phyloP scores from a whole-genome alignment of 2,797 vertebrate species.

The Lophotriccus pileatus region DNA sequence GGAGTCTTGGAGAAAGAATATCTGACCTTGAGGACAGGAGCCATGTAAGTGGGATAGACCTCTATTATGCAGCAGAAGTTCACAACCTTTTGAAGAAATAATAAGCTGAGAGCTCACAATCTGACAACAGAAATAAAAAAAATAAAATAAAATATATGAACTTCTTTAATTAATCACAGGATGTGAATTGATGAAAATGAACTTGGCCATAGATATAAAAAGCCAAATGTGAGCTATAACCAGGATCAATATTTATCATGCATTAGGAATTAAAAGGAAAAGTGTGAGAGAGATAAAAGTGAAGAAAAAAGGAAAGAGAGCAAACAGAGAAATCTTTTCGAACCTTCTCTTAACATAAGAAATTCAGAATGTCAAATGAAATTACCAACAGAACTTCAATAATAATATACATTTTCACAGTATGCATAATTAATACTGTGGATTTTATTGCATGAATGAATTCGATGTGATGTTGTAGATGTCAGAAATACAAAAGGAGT shows the following conservation, averaged over 20 bases:
- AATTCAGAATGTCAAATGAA: not conserved
- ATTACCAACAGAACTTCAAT: not conserved
- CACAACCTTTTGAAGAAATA: not conserved
- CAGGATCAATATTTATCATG: not conserved
- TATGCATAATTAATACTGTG: not conserved
- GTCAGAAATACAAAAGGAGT: not conserved
- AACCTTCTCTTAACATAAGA: not conserved
- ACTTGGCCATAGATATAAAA: not conserved
- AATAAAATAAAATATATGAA: not conserved
- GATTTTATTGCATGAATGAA: not conserved
- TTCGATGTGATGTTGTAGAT: not conserved
- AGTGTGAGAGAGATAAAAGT: not conserved
- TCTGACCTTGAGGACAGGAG: not conserved
- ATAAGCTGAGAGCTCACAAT: not conserved
- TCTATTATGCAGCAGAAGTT: not conserved
- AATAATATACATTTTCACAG: not conserved
- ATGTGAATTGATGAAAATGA: not conserved
- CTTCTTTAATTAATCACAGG: not conserved
- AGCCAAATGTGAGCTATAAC: not conserved
- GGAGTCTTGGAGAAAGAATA: not conserved
- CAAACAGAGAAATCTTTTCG: not conserved
- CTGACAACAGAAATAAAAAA: not conserved
- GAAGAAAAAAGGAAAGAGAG: not conserved
- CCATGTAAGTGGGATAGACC: not conserved
- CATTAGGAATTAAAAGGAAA: not conserved